Base-by-base conservation (phyloP, 2,113 vertebrate species). In the Aramus guarauna region DNA sequence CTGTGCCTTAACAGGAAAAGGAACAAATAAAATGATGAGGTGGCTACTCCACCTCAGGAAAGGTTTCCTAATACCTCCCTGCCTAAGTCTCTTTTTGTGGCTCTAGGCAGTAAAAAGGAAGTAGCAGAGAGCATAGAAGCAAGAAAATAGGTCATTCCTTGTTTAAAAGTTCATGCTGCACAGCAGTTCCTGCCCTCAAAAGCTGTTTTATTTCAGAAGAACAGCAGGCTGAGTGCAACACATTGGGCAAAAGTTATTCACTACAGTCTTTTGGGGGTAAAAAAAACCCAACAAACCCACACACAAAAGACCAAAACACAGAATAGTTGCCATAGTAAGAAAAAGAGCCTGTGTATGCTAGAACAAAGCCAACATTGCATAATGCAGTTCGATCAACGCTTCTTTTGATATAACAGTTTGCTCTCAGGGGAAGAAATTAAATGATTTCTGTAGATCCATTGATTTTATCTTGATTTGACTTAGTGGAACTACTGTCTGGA, bases 121-220 rank as follows among this genome's bases (percentile, higher is more conserved):
- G 41, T 23, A 84, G 30, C 68, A 68, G 66, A n/a, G 22, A 29
- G 21, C 52, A 74, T 0, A 86, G 73, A 88, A 82, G 17, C n/a
- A 91, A 94, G 79, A 95, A 95, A 95, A 94, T 84, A 94, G 88
- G 68, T 85, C 68, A 88, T 71, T 88, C 32, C 53, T 64, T 86
- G 48, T 92, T 93, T 76, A 92, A 90, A 96, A 90, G 87, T 95
- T 92, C 88, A 89, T 74, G 56, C n/a, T 64, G 85, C 73, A 81
- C 43, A 81, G 64, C 4, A 3, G 72, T 81, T 95, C 47, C 60
- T 85, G 15, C 75, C 48, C 89, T 94, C 60, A 94, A 91, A 95
- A 92, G 37, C 56, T 84, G 62, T 75, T 95, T 91, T 87, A 76
- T 75, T 81, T 83, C 85, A 90, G 37, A 93, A 90, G 58, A 83